phyloP scores from a whole-genome alignment of 2,797 vertebrate genomes.

The Spizella passerina region DNA sequence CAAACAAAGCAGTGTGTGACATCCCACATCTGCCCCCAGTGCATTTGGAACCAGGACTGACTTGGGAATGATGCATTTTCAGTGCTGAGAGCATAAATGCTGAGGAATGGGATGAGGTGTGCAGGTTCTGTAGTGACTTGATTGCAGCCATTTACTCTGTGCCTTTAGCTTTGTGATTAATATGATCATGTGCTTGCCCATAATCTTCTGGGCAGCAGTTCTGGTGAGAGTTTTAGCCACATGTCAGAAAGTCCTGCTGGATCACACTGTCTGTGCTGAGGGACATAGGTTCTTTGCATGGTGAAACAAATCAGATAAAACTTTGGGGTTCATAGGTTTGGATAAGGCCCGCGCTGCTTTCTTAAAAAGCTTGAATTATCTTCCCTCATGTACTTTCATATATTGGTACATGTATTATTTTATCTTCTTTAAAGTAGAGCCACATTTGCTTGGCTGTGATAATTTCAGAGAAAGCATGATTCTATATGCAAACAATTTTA shows the following conservation, averaged over 20 bases:
- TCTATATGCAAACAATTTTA: neutral
- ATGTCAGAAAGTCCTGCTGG: neutral
- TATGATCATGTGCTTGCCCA: neutral
- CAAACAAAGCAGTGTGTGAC: neutral
- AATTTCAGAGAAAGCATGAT: neutral
- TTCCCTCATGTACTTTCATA: neutral
- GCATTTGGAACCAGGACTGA: neutral
- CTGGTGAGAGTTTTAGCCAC: neutral
- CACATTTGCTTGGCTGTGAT: neutral
- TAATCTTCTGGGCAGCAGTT: neutral
- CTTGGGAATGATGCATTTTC: neutral
- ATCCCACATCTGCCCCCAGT: rapidly evolving
- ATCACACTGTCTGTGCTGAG: neutral
- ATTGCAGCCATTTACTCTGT: neutral
- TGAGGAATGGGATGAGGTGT: neutral
- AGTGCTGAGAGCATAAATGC: neutral
- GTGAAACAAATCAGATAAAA: neutral
- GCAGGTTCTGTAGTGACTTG: neutral
- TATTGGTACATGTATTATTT: neutral
- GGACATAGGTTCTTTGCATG: neutral
- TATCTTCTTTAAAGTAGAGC: neutral
- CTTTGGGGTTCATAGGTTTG: neutral
- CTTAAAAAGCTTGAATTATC: neutral
- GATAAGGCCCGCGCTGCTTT: neutral
- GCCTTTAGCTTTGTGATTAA: neutral